phyloP scores from a whole-genome alignment of 1,140 invertebrate species.

The Galleria mellonella region DNA sequence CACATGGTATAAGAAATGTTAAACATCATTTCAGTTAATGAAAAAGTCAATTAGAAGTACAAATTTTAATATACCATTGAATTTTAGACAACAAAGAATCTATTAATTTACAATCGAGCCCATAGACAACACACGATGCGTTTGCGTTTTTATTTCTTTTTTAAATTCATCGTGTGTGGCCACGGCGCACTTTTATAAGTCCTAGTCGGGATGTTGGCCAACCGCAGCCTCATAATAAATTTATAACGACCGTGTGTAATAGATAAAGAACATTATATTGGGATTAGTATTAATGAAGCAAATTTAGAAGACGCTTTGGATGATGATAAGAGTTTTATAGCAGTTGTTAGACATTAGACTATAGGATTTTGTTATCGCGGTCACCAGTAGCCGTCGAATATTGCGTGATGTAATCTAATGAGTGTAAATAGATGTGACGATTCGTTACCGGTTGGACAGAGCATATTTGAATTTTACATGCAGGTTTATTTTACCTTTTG shows the following conservation, averaged over 20 bases:
- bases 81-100: no score
- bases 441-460: no score
- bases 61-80: no score
- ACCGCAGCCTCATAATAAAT: constrained; percentile 3
- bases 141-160: constrained; percentile 1
- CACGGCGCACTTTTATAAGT: constrained; percentile 6
- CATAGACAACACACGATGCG: constrained; percentile 1
- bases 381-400: background rate
- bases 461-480: no score
- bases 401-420: no score
- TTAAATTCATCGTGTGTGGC: constrained; percentile 16
- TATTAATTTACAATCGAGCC: no score
- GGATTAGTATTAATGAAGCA: constrained; percentile 20
- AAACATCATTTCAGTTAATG: no score
- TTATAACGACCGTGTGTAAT: constrained; percentile 7
- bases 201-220: constrained; percentile 13
- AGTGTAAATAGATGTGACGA: no score
- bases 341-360: background rate
- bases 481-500: no score
- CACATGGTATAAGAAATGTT: no score
- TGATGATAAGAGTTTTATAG: constrained; percentile 1
- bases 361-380: constrained; percentile 1
- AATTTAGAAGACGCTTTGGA: constrained; percentile 1
- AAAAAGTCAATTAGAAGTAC: no score
- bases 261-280: constrained; percentile 16